phyloP scores from a whole-genome alignment of 2,888 invertebrate genomes.

The Heliconius cydno region DNA sequence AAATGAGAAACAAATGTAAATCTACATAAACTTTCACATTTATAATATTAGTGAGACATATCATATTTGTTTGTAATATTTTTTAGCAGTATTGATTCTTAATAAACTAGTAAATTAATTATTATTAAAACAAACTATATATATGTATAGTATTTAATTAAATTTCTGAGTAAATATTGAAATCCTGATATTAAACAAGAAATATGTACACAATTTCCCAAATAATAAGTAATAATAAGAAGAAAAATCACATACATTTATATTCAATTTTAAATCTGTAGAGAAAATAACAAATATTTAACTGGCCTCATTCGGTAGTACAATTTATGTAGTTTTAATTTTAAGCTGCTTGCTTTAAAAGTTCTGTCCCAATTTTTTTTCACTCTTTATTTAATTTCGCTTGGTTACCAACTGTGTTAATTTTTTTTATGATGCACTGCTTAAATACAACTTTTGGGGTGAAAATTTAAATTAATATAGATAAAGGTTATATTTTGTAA shows the following conservation, averaged over 20 bases:
- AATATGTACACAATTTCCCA: not conserved
- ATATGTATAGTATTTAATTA: not conserved
- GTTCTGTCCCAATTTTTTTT: not conserved
- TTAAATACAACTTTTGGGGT: not conserved
- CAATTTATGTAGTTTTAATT: conserved; percentile 23
- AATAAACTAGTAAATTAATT: too few species aligned
- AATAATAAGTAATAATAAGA: not conserved
- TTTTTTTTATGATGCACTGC: not conserved
- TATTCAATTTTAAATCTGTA: conserved; percentile 6
- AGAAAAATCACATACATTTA: not conserved
- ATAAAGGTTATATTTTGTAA: too few species aligned
- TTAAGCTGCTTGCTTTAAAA: conserved; percentile 24
- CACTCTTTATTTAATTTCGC: conserved; percentile 16
- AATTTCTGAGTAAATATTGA: not conserved
- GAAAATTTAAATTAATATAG: not conserved
- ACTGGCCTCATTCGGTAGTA: conserved; percentile 24
- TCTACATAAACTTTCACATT: too few species aligned
- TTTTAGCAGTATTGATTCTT: too few species aligned
- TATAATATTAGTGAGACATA: too few species aligned
- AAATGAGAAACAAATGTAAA: too few species aligned
- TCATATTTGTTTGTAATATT: too few species aligned
- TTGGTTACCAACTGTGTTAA: conserved; percentile 2
- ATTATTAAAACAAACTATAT: too few species aligned
- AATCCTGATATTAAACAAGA: not conserved
- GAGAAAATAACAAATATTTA: conserved; percentile 13